These are phyloP conservation scores for Caenorhabditis macrosperma DNA, from an alignment of 2,888 invertebrate species.

Conservation along the genomic window DNA sequence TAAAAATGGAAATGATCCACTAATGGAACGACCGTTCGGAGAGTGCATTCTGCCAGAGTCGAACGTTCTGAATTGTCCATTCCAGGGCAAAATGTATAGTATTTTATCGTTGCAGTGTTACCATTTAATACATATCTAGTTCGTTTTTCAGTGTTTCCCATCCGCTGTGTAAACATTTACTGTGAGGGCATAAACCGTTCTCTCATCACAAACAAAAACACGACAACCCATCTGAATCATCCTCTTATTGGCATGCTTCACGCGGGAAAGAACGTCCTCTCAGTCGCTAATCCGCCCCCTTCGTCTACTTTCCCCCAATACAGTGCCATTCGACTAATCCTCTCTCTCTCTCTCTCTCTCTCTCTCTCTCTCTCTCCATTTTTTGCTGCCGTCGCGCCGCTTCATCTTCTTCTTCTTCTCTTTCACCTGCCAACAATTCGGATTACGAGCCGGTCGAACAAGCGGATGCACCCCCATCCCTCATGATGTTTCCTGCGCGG, in stretches of 20 bases:
- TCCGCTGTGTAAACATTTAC: background rate
- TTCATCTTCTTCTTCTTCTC: background rate
- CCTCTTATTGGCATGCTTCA: background rate
- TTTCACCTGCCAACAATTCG: constrained; percentile 46
- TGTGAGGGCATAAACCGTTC: background rate
- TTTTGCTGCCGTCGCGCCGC: background rate
- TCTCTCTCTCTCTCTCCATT: constrained; percentile 11
- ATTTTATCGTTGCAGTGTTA: too few species aligned
- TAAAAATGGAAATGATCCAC: background rate
- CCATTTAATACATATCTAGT: too few species aligned
- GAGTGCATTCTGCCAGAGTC: too few species aligned
- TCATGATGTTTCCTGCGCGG: constrained; percentile 29
- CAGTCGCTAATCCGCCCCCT: background rate
- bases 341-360: background rate
- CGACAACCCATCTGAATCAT: background rate
- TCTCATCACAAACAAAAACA: background rate
- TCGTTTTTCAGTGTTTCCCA: too few species aligned
- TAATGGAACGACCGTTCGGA: background rate
- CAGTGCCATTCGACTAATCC: constrained; percentile 49
- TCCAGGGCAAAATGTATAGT: too few species aligned
- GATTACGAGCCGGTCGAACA: constrained; percentile 56
- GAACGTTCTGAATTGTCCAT: too few species aligned
- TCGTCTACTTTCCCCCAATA: constrained; percentile 5
- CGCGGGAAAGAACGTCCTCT: background rate
- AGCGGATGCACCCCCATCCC: constrained; percentile 39